Percentiles rank a stretch among this genome's conserved stretches.
phyloP scores from a whole-genome alignment of 2,113 vertebrate genomes.

The Plecotus auritus region DNA sequence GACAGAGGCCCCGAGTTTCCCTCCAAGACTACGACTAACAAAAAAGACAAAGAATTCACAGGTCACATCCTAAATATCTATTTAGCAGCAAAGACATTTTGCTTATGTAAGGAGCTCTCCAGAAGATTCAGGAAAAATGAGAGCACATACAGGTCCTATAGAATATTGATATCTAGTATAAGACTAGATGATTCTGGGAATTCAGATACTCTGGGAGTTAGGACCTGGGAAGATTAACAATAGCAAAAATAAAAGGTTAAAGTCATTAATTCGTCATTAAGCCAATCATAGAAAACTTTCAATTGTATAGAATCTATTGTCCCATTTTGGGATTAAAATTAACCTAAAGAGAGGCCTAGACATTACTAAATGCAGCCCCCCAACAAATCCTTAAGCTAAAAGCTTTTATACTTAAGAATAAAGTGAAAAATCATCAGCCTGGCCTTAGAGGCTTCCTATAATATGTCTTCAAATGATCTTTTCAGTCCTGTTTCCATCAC shows the following conservation, averaged over 20 bases:
- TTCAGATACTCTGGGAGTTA: neutral
- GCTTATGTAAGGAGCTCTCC: neutral
- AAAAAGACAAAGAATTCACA: neutral
- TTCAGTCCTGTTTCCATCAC: neutral
- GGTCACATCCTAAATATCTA: slow-evolving; percentile 11
- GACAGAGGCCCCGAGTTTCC: slow-evolving; percentile 92
- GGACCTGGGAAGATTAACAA: slow-evolving; percentile 13
- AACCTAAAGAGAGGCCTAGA: too few relatives aligned
- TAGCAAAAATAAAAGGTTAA: slow-evolving; percentile 19
- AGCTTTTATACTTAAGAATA: neutral
- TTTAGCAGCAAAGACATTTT: slow-evolving; percentile 21
- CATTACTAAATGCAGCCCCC: neutral
- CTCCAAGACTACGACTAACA: slow-evolving; percentile 92
- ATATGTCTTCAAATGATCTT: neutral
- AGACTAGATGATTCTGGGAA: neutral
- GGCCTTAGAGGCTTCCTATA: neutral
- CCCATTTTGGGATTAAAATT: slow-evolving; percentile 39
- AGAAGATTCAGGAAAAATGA: slow-evolving; percentile 24
- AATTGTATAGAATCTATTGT: neutral
- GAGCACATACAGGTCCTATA: neutral
- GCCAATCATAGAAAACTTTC: neutral
- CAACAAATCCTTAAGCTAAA: neutral
- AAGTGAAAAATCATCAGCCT: neutral
- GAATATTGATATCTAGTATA: neutral
- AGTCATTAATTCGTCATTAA: slow-evolving; percentile 15